phyloP scores from a whole-genome alignment of 2,797 vertebrate species.

The Crotalus adamanteus region DNA sequence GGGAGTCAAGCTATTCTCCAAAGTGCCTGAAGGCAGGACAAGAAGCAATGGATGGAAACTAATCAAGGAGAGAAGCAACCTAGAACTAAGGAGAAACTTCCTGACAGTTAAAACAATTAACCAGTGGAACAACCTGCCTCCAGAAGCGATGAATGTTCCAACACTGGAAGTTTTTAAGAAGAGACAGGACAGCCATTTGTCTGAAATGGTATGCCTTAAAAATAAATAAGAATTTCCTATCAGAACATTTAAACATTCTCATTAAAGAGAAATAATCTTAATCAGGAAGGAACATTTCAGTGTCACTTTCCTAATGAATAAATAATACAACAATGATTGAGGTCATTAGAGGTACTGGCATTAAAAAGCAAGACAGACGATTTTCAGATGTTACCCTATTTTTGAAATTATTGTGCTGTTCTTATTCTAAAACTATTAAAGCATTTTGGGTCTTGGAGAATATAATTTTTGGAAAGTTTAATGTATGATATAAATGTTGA shows the following conservation, averaged over 20 bases:
- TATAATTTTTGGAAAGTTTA: neutral
- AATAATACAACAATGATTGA: slow-evolving; percentile 30
- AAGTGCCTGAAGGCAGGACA: too few species aligned
- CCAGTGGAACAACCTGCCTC: too few species aligned
- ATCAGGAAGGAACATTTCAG: slow-evolving; percentile 47
- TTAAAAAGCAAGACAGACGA: neutral
- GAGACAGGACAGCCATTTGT: too few species aligned
- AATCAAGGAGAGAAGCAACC: too few species aligned
- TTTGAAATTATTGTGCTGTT: slow-evolving; percentile 4
- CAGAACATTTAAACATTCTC: slow-evolving; percentile 43
- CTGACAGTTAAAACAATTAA: too few species aligned
- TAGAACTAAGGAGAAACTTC: too few species aligned
- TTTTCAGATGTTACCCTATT: neutral
- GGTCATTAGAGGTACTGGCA: neutral
- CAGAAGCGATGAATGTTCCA: too few species aligned
- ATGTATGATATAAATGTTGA: neutral
- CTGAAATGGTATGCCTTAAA: slow-evolving; percentile 13
- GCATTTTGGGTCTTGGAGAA: neutral
- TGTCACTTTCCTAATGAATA: slow-evolving; percentile 50
- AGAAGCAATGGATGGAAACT: too few species aligned
- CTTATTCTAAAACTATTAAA: neutral
- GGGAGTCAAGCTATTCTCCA: too few species aligned
- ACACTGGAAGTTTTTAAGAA: too few species aligned
- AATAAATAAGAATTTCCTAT: slow-evolving; percentile 36
- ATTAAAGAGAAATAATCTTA: slow-evolving; percentile 44